These are phyloP conservation scores for Scolopax bukidnonensis DNA, from an alignment of 2,797 vertebrate species.

Conservation along the genomic window DNA sequence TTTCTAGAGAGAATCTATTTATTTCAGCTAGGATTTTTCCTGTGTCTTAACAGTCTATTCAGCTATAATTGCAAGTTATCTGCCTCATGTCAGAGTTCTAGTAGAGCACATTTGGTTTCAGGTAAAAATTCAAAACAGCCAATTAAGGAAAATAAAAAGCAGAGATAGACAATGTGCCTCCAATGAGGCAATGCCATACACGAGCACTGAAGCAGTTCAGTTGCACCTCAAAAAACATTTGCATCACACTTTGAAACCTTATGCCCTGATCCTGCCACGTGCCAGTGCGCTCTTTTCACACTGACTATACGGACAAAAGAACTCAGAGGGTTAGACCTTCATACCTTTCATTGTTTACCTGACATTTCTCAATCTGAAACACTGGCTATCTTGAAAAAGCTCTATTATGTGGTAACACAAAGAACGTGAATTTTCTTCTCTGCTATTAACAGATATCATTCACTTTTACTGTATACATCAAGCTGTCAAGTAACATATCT, in stretches of 20 bases:
- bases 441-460: constrained; percentile 51
- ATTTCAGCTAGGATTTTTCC: not conserved
- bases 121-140: not conserved
- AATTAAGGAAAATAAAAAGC: not conserved
- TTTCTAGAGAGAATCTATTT: not conserved
- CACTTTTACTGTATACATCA: not conserved
- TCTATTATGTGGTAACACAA: not conserved
- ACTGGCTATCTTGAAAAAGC: not conserved
- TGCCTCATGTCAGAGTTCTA: not conserved
- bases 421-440: not conserved
- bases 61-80: not conserved
- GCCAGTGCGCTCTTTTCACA: not conserved
- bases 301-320: not conserved
- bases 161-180: not conserved
- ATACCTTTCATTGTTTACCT: not conserved
- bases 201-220: not conserved
- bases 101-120: not conserved
- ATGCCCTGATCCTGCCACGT: not conserved
- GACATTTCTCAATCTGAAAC: constrained; percentile 18
- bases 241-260: not conserved
- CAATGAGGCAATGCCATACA: not conserved
- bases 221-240: not conserved
- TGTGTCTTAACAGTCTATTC: not conserved
- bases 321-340: not conserved
- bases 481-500: constrained; percentile 32